These are phyloP conservation scores for Drosophila eohydei DNA, from an alignment of 2,888 invertebrate species.

Conservation along the genomic window DNA sequence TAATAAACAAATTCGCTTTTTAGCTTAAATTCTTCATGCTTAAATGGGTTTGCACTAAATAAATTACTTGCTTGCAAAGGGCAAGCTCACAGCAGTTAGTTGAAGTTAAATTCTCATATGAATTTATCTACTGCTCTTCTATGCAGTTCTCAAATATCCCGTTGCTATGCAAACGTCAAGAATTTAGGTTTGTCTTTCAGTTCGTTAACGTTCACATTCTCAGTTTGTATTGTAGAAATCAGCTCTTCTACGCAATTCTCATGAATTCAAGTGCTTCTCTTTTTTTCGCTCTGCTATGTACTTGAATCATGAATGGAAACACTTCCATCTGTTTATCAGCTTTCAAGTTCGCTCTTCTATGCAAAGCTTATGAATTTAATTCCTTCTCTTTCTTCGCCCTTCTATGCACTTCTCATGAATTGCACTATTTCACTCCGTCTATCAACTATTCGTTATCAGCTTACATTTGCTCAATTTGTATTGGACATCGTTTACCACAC, in stretches of 20 bases:
- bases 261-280: not conserved
- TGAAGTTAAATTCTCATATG: not conserved
- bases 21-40: not conserved
- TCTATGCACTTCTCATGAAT: no score
- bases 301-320: no score
- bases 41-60: no score
- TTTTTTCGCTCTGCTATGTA: not conserved
- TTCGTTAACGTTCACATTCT: not conserved
- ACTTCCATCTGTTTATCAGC: no score
- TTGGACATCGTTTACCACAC: not conserved
- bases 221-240: not conserved
- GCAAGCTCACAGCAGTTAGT: not conserved
- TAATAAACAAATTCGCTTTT: constrained; percentile 2
- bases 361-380: not conserved
- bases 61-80: not conserved
- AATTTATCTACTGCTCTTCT: not conserved
- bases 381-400: no score
- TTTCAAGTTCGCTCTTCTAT: not conserved
- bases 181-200: rapidly evolving
- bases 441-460: no score
- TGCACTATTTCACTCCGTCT: not conserved
- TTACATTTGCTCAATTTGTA: not conserved
- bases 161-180: not conserved
- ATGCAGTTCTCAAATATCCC: not conserved
- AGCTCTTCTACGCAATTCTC: not conserved